Percentiles rank a stretch among this genome's conserved stretches.
phyloP scores from a whole-genome alignment of 2,888 invertebrate genomes.

The Drosophila atripex region DNA sequence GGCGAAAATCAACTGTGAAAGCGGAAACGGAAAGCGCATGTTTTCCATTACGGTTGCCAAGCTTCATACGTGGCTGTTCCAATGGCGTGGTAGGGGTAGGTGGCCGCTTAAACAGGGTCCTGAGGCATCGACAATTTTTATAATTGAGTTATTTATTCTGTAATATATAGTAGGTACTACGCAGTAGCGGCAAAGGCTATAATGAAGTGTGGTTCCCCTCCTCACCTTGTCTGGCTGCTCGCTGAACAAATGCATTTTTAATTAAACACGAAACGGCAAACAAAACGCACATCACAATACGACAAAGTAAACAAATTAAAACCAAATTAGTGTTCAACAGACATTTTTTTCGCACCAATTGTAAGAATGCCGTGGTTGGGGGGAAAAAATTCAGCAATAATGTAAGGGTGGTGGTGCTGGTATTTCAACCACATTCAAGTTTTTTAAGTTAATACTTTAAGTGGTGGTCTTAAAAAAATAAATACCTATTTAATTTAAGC shows the following conservation, averaged over 20 bases:
- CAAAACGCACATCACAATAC: constrained; percentile 64
- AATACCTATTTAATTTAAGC: no score
- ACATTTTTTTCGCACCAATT: constrained; percentile 24
- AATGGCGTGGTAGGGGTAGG: neutral
- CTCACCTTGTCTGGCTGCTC: constrained; percentile 3
- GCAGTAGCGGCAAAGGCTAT: constrained; percentile 42
- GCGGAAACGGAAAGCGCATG: constrained; percentile 71
- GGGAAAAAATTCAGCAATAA: neutral
- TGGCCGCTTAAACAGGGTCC: neutral
- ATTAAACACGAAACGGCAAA: constrained; percentile 64
- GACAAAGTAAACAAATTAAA: constrained; percentile 68
- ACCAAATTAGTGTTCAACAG: constrained; percentile 58
- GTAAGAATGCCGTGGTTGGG: neutral
- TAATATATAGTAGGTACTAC: constrained; percentile 57
- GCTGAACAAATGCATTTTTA: constrained; percentile 64
- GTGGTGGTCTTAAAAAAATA: no score
- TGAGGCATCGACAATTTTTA: constrained; percentile 37
- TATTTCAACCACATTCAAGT: neutral
- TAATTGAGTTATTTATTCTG: constrained; percentile 70
- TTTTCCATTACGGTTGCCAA: constrained; percentile 42
- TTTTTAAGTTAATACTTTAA: neutral
- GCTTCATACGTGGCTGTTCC: neutral
- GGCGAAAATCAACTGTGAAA: constrained; percentile 51
- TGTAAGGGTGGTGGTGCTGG: neutral
- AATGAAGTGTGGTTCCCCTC: constrained; percentile 52